Evolutionary conservation across 2,888 invertebrate species (phyloP).

Genomic region (Uloborus plumipes): DNA sequence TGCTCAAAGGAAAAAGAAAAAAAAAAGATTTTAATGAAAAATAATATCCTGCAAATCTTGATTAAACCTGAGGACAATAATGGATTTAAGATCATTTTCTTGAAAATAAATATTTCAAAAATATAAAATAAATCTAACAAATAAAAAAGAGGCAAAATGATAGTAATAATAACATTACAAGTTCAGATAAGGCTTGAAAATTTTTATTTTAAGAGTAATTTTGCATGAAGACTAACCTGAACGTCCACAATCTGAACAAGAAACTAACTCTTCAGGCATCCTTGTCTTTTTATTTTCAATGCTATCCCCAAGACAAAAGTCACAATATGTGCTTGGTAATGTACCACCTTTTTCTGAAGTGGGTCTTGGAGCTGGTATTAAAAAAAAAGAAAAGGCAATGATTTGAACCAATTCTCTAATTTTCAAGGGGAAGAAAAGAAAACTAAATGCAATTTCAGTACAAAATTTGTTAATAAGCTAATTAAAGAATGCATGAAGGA

Average conservation of each 20-base stretch:
- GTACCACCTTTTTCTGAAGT: slow-evolving; percentile 66
- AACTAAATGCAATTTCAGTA: slow-evolving; percentile 1
- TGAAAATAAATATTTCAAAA: too few relatives aligned
- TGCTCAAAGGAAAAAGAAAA: too few relatives aligned
- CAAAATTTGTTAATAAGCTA: background rate
- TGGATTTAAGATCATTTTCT: too few relatives aligned
- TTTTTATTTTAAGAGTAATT: background rate
- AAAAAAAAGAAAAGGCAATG: slow-evolving; percentile 16
- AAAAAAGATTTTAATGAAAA: background rate
- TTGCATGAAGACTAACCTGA: slow-evolving; percentile 98
- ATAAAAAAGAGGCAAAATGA: too few relatives aligned
- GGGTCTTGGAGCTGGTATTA: slow-evolving; percentile 64
- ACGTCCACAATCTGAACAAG: slow-evolving; percentile 98
- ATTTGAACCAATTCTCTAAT: slow-evolving; percentile 2
- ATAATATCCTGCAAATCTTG: background rate
- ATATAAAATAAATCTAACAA: too few relatives aligned
- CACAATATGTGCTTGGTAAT: slow-evolving; percentile 91
- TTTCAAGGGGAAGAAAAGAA: background rate
- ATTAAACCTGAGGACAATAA: background rate
- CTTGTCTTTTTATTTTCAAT: slow-evolving; percentile 96
- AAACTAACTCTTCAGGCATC: slow-evolving; percentile 93
- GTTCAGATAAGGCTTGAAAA: too few relatives aligned
- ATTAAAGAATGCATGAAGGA: background rate
- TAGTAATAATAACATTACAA: too few relatives aligned
- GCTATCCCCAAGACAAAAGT: slow-evolving; percentile 97